Evolutionary conservation across 2,113 vertebrate species (phyloP), one percentile per base, ranked within the genome.

Genomic region (Sardina pilchardus): DNA sequence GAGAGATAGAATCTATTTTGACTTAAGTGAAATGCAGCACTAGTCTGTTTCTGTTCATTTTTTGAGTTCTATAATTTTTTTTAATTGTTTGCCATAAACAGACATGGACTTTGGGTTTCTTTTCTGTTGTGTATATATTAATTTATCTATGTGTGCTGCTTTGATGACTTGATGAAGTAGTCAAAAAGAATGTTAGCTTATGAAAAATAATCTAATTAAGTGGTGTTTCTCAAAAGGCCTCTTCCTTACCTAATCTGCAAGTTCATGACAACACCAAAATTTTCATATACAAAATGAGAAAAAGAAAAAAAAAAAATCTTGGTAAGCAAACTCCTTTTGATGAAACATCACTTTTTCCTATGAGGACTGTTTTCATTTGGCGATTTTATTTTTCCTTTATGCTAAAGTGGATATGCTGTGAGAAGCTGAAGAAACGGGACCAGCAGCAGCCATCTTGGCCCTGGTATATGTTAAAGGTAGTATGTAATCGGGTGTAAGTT

Each of bases 401-500:
- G 97, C 98, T 98, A 96, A 98, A 99, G 98, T 98, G 98, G 97
- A 98, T 96, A 97, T 97, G 95, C 97, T 97, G 96, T 95, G 96
- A 97, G 97, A 93, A 96, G 96, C 95, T 93, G 97, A 98, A 97
- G 97, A 98, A 95, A 95, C 97, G 96, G 97, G 97, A 98, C 97
- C 97, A 96, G 97, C 97, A 95, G 96, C 97, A 96, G 96, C 94
- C 96, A 96, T 96, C 97, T 95, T 96, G 96, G 97, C 97, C 39
- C 97, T 97, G 96, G 95, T 98, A 97, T 98, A 95, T 98, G 97
- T 96, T 96, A 96, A 98, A 99, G 97, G 98, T 99, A 98, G 97
- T 98, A 97, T 97, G 94, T 97, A 96, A 95, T 96, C 95, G 95
- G 94, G 97, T 96, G 95, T 93, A 91, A 92, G 91, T 95, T 90